Evolutionary conservation across 2,797 vertebrate genomes (phyloP), one percentile per base, ranked within the genome.

Genomic region (Aulostomus chinensis): DNA sequence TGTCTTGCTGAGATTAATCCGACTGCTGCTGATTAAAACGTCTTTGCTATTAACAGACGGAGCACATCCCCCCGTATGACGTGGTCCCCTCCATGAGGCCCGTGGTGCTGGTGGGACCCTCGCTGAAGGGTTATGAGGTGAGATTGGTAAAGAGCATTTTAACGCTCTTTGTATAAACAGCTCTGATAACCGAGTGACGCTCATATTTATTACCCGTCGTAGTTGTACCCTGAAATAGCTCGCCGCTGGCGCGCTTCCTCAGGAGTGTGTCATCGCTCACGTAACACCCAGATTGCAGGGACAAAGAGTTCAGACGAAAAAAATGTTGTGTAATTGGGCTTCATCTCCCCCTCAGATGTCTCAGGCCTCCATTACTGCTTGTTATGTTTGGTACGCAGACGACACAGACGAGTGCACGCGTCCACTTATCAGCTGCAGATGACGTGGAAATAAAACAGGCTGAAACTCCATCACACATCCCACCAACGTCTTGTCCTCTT

Each of bases 81-180:
- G 96, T 99, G 1, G 96, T 99, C 9, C 96, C 96, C 9, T 99
- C 96, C 4, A 99, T 99, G 96, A 92, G 96, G 79, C 96, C 96
- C 0, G 96, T 99, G 32, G 95, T 99, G 53, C 82, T 99, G 80
- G 96, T 99, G 76, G 96, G 96, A 39, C 96, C 96, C 0, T 99
- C 96, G 0, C 90, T 99, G 56, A 99, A 98, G 81, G 96, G 96
- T 84, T 99, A 98, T 7, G 96, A 99, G 94, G 96, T 98, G 81
- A 43, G 84, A 7, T 16, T 7, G 4, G 9, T 9, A 26, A 7
- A 30, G 15, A 30, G 26, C n/a, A n/a, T n/a, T n/a, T n/a, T n/a
- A n/a, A n/a, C n/a, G n/a, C n/a, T 41, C 25, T 20, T 14, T 2
- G n/a, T 31, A n/a, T n/a, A n/a, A n/a, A n/a, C n/a, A n/a, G n/a